phyloP scores from a whole-genome alignment of 2,797 vertebrate species.

The Valencia hispanica region DNA sequence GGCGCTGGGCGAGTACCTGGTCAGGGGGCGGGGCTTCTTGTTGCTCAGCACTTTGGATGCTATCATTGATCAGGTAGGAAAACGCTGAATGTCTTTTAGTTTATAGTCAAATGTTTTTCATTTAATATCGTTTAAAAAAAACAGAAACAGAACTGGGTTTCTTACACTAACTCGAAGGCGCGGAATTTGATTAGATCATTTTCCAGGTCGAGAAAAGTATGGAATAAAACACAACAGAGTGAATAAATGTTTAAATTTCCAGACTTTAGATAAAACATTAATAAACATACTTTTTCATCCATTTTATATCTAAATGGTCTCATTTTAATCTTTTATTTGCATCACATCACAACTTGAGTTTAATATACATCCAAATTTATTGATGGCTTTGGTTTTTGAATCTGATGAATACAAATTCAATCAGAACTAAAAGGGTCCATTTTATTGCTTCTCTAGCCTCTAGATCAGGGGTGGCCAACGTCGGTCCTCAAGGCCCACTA shows the following conservation, averaged over 20 bases:
- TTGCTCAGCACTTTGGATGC: conserved; percentile 92
- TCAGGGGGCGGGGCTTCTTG: conserved; percentile 91
- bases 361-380: neutral
- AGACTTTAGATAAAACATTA: neutral
- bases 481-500: no score
- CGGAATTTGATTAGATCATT: no score
- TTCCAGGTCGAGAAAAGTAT: no score
- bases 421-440: neutral
- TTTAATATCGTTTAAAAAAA: neutral
- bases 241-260: neutral
- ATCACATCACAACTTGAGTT: neutral
- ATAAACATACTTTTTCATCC: neutral
- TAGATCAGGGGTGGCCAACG: no score
- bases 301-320: neutral
- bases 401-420: neutral
- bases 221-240: no score
- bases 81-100: neutral
- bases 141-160: neutral
- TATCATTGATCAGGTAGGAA: conserved; percentile 92
- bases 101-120: neutral
- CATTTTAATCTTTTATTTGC: neutral
- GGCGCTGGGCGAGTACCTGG: conserved; percentile 94
- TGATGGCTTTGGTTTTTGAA: neutral
- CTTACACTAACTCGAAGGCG: no score
- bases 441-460: no score